A percentile compares a stretch with the other conserved stretches of the same genome.
These are phyloP conservation scores for Rhea pennata DNA, from an alignment of 2,113 vertebrate genomes.

Conservation along the genomic window DNA sequence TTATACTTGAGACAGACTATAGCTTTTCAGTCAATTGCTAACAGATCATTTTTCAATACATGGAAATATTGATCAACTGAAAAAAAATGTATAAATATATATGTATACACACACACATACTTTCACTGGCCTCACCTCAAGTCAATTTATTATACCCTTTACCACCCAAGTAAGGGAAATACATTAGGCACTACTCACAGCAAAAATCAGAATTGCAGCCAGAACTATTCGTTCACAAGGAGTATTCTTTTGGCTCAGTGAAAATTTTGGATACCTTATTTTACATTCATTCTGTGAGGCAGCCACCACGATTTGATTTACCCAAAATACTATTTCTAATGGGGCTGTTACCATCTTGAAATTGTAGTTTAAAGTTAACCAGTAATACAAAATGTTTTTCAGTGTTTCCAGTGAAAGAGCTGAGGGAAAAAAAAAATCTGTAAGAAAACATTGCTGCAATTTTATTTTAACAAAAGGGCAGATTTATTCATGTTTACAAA, in stretches of 20 bases:
- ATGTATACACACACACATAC: not conserved
- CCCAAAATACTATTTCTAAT: slow-evolving; percentile 24
- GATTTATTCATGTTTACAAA: slow-evolving; percentile 87
- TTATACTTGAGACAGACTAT: not conserved
- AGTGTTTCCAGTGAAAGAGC: slow-evolving; percentile 70
- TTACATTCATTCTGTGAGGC: slow-evolving; percentile 43
- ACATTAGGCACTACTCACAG: slow-evolving; percentile 9
- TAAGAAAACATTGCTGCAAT: slow-evolving; percentile 87
- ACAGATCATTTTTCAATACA: not conserved
- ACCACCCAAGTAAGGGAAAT: not conserved
- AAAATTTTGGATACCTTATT: not conserved
- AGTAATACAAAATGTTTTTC: slow-evolving; percentile 47
- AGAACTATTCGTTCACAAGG: slow-evolving; percentile 19
- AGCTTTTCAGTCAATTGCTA: not conserved
- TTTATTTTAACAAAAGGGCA: slow-evolving; percentile 87
- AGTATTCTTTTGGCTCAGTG: not conserved
- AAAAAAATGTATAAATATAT: not conserved
- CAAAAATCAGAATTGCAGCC: slow-evolving; percentile 33
- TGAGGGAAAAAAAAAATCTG: slow-evolving; percentile 77
- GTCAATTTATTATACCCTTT: not conserved
- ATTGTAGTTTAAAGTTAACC: slow-evolving; percentile 44
- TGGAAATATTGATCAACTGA: not conserved
- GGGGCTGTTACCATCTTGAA: slow-evolving; percentile 81
- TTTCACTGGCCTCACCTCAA: not conserved
- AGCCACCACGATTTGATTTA: slow-evolving; percentile 52